Conservation (phyloP, 1,140 invertebrate genomes). For the Akabosia matsudoensis region DNA sequence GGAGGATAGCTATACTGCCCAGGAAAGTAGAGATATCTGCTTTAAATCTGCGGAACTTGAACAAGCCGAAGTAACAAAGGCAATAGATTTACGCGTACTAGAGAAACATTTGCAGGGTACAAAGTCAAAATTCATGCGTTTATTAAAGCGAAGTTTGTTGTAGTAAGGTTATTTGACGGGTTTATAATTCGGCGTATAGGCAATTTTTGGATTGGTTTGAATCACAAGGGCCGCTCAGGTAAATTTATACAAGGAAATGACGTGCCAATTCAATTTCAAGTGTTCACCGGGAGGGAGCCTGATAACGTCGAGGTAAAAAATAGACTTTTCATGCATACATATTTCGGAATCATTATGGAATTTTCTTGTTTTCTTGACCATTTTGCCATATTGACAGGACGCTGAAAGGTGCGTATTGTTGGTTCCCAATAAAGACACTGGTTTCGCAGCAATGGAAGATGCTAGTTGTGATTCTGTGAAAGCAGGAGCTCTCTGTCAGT, state of each 20-base stretch:
- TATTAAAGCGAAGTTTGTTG: neutral
- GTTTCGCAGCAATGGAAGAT: neutral
- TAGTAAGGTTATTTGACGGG: neutral
- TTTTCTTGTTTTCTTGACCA: no score
- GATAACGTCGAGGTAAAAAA: conserved; percentile 3
- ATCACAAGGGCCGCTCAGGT: neutral
- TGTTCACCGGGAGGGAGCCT: neutral
- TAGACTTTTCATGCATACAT: neutral
- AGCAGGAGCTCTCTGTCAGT: conserved; percentile 11
- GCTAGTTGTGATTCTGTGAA: neutral
- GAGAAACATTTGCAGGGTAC: conserved; percentile 11
- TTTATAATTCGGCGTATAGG: neutral
- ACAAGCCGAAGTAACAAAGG: neutral
- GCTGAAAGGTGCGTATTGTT: neutral
- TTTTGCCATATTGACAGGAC: conserved; percentile 1
- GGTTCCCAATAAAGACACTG: neutral
- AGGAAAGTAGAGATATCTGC: neutral
- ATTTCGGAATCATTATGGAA: neutral
- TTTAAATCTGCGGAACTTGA: neutral
- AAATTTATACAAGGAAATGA: neutral
- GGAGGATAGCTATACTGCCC: neutral
- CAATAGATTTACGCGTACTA: neutral
- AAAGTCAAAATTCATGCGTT: neutral
- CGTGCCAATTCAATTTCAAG: neutral
- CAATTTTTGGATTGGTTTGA: neutral